These are phyloP conservation scores for Shargacucullia verbasci DNA, from an alignment of 2,888 invertebrate species.

Conservation along the genomic window DNA sequence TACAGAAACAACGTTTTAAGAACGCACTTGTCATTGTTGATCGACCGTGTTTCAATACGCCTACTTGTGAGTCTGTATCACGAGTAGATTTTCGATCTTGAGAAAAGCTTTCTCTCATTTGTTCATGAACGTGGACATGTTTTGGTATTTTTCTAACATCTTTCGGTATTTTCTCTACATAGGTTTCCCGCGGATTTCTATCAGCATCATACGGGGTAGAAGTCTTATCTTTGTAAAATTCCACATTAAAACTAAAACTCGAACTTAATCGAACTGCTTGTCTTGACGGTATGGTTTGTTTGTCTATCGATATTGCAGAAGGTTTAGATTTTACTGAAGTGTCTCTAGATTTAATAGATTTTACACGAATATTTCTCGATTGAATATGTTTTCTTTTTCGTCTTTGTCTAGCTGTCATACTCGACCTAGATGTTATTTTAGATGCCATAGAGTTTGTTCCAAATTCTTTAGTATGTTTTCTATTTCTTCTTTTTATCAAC, in stretches of 20 bases:
- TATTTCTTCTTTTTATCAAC: conserved; percentile 50
- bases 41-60: conserved; percentile 16
- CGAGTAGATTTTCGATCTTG: conserved; percentile 17
- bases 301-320: conserved; percentile 23
- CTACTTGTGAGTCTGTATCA: conserved; percentile 27
- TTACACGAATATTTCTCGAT: conserved; percentile 25
- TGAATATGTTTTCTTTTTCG: conserved; percentile 32
- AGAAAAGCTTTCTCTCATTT: conserved; percentile 21
- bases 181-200: conserved; percentile 5
- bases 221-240: conserved; percentile 59
- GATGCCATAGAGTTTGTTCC: conserved; percentile 42
- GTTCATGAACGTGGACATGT: conserved; percentile 4
- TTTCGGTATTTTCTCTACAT: conserved; percentile 9
- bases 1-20: conserved; percentile 60
- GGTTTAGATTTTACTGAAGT: conserved; percentile 22
- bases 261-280: conserved; percentile 62
- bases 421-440: conserved; percentile 32
- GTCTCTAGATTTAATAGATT: conserved; percentile 19
- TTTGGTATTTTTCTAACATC: conserved; percentile 19
- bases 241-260: conserved; percentile 62
- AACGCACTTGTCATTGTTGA: conserved; percentile 35
- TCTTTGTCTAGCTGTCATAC: conserved; percentile 34
- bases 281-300: conserved; percentile 23
- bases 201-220: conserved; percentile 7
- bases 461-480: conserved; percentile 28